phyloP scores from a whole-genome alignment of 2,797 vertebrate species.

The Sebastes cheni region DNA sequence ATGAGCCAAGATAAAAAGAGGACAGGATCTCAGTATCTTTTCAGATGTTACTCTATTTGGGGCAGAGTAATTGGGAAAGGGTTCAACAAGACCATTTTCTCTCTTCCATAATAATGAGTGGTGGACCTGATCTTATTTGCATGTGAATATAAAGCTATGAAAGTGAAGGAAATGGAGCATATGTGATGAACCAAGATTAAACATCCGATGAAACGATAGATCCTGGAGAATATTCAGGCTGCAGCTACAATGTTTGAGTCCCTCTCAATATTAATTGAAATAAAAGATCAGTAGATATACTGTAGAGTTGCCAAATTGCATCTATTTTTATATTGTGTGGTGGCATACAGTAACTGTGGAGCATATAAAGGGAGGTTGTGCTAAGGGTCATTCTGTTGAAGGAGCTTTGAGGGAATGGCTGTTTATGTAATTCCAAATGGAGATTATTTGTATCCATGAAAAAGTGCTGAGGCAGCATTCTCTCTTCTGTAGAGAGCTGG shows the following conservation, averaged over 20 bases:
- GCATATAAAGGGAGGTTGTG: neutral
- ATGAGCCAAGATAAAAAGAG: slow-evolving; percentile 38
- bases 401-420: neutral
- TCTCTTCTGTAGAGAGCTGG: neutral
- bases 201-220: slow-evolving; percentile 44
- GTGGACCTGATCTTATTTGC: slow-evolving; percentile 53
- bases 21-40: slow-evolving; percentile 6
- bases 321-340: neutral
- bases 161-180: slow-evolving; percentile 52
- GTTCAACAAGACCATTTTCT: slow-evolving; percentile 38
- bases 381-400: neutral
- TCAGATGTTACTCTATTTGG: slow-evolving; percentile 29
- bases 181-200: slow-evolving; percentile 50
- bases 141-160: slow-evolving; percentile 68
- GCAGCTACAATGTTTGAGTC: neutral
- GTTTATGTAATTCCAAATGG: neutral
- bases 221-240: slow-evolving; percentile 32
- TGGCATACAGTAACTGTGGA: neutral
- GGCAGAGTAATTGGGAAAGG: slow-evolving; percentile 4
- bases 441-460: neutral
- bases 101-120: slow-evolving; percentile 39
- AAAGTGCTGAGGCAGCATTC: neutral
- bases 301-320: neutral
- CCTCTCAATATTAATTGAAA: neutral
- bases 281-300: neutral